Evolutionary conservation across 2,797 vertebrate species (phyloP).

Genomic region (Tinamus major): DNA sequence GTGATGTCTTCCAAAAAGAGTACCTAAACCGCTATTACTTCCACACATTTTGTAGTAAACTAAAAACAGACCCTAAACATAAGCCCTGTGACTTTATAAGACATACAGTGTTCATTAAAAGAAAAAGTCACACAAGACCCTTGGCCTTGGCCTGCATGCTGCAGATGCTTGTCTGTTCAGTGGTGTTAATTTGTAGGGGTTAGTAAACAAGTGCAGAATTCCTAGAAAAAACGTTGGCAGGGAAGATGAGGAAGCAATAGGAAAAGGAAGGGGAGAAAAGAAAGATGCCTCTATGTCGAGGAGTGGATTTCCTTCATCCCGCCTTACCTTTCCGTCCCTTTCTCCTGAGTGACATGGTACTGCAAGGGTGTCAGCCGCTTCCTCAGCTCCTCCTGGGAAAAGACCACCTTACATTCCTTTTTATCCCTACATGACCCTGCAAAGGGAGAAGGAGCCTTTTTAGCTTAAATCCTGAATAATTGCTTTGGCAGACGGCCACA

Average conservation of each 20-base stretch:
- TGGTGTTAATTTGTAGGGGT: conserved; percentile 73
- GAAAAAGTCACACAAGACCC: conserved; percentile 62
- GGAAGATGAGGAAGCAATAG: conserved; percentile 26
- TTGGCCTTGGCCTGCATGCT: conserved; percentile 50
- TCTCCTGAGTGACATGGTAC: conserved; percentile 96
- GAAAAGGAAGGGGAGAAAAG: neutral
- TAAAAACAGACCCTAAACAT: conserved; percentile 80
- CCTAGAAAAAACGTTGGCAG: conserved; percentile 23
- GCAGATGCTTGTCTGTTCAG: conserved; percentile 68
- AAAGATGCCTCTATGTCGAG: neutral
- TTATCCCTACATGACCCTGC: conserved; percentile 90
- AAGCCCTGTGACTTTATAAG: conserved; percentile 74
- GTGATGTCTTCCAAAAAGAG: conserved; percentile 78
- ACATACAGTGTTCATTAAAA: conserved; percentile 74
- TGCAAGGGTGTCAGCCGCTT: conserved; percentile 92
- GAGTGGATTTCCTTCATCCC: neutral
- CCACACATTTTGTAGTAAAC: conserved; percentile 83
- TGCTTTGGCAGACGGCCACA: conserved; percentile 76
- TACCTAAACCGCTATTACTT: conserved; percentile 82
- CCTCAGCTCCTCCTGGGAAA: conserved; percentile 91
- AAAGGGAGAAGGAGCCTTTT: conserved; percentile 76
- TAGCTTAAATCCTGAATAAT: conserved; percentile 78
- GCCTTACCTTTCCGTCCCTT: conserved; percentile 93
- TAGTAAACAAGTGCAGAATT: conserved; percentile 69
- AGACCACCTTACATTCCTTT: conserved; percentile 91